phyloP scores from a whole-genome alignment of 2,797 vertebrate species.

The Kryptolebias ocellatus region DNA sequence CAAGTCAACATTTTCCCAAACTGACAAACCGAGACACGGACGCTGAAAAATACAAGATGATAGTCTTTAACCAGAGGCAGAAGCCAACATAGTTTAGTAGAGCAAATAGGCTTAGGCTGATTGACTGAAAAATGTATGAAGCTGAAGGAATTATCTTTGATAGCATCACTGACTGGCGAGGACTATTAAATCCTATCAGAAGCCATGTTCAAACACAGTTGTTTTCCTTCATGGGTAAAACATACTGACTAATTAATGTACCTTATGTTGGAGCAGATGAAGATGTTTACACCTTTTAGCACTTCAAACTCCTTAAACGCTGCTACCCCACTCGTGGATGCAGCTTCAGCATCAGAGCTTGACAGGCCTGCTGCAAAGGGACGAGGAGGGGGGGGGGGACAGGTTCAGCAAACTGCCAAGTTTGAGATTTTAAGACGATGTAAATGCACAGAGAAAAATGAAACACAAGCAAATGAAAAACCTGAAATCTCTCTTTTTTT shows the following conservation, averaged over 20 bases:
- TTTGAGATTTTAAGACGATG: not conserved
- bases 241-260: not conserved
- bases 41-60: not conserved
- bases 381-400: not conserved
- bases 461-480: constrained; percentile 2
- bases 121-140: not conserved
- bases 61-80: too few species aligned
- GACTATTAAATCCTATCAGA: not conserved
- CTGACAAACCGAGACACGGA: not conserved
- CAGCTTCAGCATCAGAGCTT: constrained; percentile 5
- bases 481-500: not conserved
- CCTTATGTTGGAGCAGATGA: not conserved
- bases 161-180: not conserved
- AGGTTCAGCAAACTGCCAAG: not conserved
- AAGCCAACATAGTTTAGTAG: too few species aligned
- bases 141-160: not conserved
- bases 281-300: not conserved
- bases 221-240: not conserved
- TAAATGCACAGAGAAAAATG: constrained; percentile 22
- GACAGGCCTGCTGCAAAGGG: constrained; percentile 1
- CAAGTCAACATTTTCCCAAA: too few species aligned
- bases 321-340: not conserved
- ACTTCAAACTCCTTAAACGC: not conserved
- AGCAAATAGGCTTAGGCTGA: not conserved
- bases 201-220: not conserved